Percentiles rank a stretch among this genome's conserved stretches.
phyloP scores from a whole-genome alignment of 2,113 vertebrate genomes.

The Bucco capensis region DNA sequence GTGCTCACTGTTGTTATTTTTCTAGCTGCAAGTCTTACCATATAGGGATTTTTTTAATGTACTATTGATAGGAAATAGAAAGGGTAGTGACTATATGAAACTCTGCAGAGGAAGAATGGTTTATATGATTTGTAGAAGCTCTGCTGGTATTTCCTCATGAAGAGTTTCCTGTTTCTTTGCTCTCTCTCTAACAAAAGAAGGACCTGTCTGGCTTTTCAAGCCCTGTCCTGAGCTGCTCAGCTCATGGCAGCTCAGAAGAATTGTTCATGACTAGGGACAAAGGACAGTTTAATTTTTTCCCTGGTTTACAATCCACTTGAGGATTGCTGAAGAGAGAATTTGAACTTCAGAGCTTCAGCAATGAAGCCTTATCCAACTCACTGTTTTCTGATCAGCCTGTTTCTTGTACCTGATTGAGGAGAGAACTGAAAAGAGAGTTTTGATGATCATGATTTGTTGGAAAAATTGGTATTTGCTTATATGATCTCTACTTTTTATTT shows the following conservation, averaged over 20 bases:
- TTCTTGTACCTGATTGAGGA: slow-evolving; percentile 27
- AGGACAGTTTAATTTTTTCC: neutral
- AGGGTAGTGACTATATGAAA: slow-evolving; percentile 32
- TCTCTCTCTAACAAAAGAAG: slow-evolving; percentile 11
- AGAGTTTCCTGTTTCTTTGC: neutral
- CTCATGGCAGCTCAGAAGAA: neutral
- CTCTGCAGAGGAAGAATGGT: slow-evolving; percentile 20
- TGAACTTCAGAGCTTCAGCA: slow-evolving; percentile 17
- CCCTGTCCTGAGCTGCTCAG: neutral
- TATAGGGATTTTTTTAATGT: slow-evolving; percentile 5
- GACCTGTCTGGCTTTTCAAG: neutral
- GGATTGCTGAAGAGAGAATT: neutral
- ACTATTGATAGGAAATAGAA: slow-evolving; percentile 38
- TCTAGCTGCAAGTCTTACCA: slow-evolving; percentile 54
- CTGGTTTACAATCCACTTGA: neutral
- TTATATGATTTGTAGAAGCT: slow-evolving; percentile 45
- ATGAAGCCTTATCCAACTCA: slow-evolving; percentile 16
- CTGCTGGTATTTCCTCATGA: neutral
- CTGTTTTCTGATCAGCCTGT: slow-evolving; percentile 24
- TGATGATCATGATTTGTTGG: slow-evolving; percentile 22
- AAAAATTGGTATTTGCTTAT: slow-evolving; percentile 44
- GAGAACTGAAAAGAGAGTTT: slow-evolving; percentile 14
- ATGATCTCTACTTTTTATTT: slow-evolving; percentile 60
- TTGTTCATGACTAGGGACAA: neutral
- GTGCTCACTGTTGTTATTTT: slow-evolving; percentile 50